phyloP scores from a whole-genome alignment of 2,113 vertebrate genomes.

The Synchiropus splendidus region DNA sequence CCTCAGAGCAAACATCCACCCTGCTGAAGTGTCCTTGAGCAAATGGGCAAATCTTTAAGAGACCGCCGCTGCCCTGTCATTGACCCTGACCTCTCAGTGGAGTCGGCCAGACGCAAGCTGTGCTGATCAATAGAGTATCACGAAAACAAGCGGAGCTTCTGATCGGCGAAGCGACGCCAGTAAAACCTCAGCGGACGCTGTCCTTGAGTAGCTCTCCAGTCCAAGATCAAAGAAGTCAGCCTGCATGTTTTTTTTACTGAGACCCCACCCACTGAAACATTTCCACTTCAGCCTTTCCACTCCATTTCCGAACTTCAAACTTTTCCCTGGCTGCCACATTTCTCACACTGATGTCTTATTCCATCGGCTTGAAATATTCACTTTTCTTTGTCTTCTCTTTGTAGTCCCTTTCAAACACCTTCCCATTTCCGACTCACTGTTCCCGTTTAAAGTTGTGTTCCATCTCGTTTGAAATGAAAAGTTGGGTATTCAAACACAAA shows the following conservation, averaged over 20 bases:
- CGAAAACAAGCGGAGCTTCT: slow-evolving; percentile 15
- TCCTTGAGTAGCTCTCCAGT: slow-evolving; percentile 3
- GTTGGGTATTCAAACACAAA: slow-evolving; percentile 8
- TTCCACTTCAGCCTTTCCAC: no score
- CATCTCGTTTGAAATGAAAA: slow-evolving; percentile 21
- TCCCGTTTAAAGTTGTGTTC: slow-evolving; percentile 21
- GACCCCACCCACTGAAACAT: no score
- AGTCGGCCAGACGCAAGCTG: slow-evolving; percentile 11
- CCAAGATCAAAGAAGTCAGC: neutral
- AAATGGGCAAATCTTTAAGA: slow-evolving; percentile 28
- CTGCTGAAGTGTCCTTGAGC: slow-evolving; percentile 37
- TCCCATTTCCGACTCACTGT: slow-evolving; percentile 1
- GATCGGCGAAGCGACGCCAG: slow-evolving; percentile 16
- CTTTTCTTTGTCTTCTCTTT: no score
- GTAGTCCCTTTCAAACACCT: slow-evolving; percentile 9
- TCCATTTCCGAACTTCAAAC: no score
- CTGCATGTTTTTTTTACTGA: neutral
- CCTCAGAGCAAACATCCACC: slow-evolving; percentile 4
- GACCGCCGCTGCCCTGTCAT: slow-evolving; percentile 14
- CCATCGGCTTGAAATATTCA: slow-evolving; percentile 11
- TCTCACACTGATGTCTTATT: neutral
- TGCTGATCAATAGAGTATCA: slow-evolving; percentile 34
- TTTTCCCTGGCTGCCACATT: no score
- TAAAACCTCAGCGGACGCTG: slow-evolving; percentile 1
- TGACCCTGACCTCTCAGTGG: slow-evolving; percentile 16